Conservation (phyloP, 2,888 invertebrate species). For the Psococerastis gibbosa region DNA sequence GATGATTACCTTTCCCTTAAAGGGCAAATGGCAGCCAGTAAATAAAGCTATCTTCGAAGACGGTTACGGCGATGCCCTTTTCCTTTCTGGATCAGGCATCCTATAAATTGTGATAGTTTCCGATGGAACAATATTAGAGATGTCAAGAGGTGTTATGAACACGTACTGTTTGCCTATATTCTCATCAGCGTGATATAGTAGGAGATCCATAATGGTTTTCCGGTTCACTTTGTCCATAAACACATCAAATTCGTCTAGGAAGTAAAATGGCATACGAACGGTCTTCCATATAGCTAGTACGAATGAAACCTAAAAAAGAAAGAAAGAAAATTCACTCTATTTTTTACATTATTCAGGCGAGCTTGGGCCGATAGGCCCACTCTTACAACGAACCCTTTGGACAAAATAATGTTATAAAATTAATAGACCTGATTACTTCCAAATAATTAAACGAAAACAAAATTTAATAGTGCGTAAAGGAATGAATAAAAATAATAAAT, state of each 20-base stretch:
- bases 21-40: too few species aligned
- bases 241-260: constrained; percentile 92
- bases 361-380: too few species aligned
- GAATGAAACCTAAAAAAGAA: constrained; percentile 35
- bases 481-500: too few species aligned
- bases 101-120: constrained; percentile 37
- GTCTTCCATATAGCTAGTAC: constrained; percentile 86
- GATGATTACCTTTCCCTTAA: too few species aligned
- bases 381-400: too few species aligned
- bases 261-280: constrained; percentile 79
- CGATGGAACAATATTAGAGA: constrained; percentile 33
- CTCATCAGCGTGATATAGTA: constrained; percentile 51
- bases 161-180: constrained; percentile 59
- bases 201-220: constrained; percentile 53
- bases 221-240: constrained; percentile 79
- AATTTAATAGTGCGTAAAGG: too few species aligned
- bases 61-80: too few species aligned
- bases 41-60: too few species aligned
- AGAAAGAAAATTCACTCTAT: not conserved
- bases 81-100: constrained; percentile 8
- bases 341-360: too few species aligned
- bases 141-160: constrained; percentile 76
- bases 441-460: too few species aligned
- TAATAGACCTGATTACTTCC: too few species aligned
- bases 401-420: too few species aligned